Base-by-base conservation (phyloP, 1,140 invertebrate genomes). In the Chelonus insularis region DNA sequence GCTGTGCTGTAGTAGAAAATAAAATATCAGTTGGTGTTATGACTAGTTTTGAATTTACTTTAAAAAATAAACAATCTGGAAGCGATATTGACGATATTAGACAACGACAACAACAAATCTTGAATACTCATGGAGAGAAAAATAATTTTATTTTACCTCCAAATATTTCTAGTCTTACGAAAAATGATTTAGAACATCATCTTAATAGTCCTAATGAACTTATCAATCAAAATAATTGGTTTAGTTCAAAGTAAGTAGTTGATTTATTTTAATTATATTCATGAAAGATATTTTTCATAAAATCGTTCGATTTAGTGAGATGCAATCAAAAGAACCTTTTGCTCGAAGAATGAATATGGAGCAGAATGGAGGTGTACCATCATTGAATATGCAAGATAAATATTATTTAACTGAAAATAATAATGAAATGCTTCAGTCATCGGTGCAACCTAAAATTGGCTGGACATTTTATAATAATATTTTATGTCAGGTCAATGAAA, bases 11-110 rank as follows among this genome's bases (percentile, higher is more conserved):
- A 7, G 11, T n/a, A 51, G 81, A 82, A 57, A 81, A 84, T 23
- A 87, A 88, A 67, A 86, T 88, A 65, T 88, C 87, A 1, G 86
- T 89, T 62, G 87, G 87, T 60, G 85, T 89, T 7, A 88, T 88
- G 85, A 88, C 87, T 2, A 89, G 87, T 75, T 88, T 88, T 76
- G 87, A 89, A 76, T 83, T 88, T 61, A 85, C 84, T 1, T 76
- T 87, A n/a, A 75, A 82, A 56, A 81, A 82, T 43, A 79, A 68
- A 66, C 76, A 59, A 1, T 47, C 39, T 9, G 36, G 11, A 12
- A 54, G 47, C 11, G 34, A 45, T n/a, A 4, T 36, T 34, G 37
- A 29, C 16, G 18, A 16, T 16, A 9, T n/a, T 29, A 6, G 43
- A 57, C 2, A 23, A 16, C 7, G n/a, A 21, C 37, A 45, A 9